Base-by-base conservation (phyloP, 1,140 invertebrate genomes). In the Fopius arisanus region DNA sequence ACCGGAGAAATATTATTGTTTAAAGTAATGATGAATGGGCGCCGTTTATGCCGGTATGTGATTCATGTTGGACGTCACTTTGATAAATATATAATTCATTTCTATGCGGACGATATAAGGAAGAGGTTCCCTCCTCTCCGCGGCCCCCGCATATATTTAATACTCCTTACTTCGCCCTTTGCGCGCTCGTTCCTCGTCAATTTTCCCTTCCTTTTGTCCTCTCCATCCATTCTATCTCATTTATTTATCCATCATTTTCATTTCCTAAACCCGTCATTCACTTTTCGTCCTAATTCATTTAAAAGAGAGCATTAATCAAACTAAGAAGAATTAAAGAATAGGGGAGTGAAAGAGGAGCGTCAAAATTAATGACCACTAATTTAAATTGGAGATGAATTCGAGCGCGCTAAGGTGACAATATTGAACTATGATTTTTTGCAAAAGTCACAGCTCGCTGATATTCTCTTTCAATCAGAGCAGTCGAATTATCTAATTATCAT, bases 91-190 rank as follows among this genome's bases (percentile, higher is more conserved):
- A 54, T 76, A 65, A 65, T 67, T 67, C 48, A 71, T 43, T 72
- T 21, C 28, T 65, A 65, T 43, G 62, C 77, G 72, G 68, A 66
- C 70, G 74, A 73, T 75, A 73, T 78, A 81, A 85, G 86, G 84
- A 81, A 87, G 71, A 84, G 81, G 80, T 81, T 85, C 83, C 85
- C 85, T 86, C 85, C 84, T 85, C 84, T 87, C 85, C 83, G 84
- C 81, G 84, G 83, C 83, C 85, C 84, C 83, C 85, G 82, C 83
- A 86, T 83, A 86, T 88, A 87, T 88, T 86, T 87, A 86, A 86
- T 87, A 87, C 83, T 87, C 82, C 74, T 86, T 84, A 80, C 75
- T 67, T 73, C 65, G 54, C 75, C 76, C 74, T 78, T 77, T 76
- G 75, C 77, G 78, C 77, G 79, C 81, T 78, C 75, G 76, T 77